Evolutionary conservation across 1,140 invertebrate species (phyloP).

Genomic region (Heliconius eleuchia): DNA sequence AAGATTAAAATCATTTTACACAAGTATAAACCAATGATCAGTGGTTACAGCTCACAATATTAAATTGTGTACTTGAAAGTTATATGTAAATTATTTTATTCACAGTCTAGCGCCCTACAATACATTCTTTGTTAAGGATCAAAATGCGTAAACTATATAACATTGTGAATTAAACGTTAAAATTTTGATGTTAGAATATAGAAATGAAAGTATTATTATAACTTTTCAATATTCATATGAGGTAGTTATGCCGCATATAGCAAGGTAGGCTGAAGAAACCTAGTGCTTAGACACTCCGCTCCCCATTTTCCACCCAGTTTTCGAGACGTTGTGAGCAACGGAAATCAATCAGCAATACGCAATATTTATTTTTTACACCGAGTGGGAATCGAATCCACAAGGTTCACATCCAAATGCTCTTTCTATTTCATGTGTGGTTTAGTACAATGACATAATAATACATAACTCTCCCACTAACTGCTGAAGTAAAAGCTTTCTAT

Average conservation of each 20-base stretch:
- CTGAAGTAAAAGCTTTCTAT: slow-evolving; percentile 2
- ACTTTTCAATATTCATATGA: background rate
- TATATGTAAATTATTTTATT: slow-evolving; percentile 30
- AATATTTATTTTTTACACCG: no score
- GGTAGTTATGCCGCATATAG: no score
- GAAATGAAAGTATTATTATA: background rate
- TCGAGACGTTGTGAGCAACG: no score
- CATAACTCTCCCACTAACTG: background rate
- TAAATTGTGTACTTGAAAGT: background rate
- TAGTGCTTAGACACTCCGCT: no score
- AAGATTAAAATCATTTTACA: no score
- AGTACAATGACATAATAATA: background rate
- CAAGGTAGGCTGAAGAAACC: no score
- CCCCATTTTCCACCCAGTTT: no score
- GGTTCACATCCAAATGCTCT: background rate
- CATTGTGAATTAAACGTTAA: background rate
- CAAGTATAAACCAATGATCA: no score
- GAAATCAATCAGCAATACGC: no score
- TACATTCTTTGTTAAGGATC: slow-evolving; percentile 24
- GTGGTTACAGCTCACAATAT: no score
- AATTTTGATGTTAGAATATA: background rate
- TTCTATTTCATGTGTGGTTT: background rate
- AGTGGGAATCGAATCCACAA: no score
- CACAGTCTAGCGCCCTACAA: slow-evolving; percentile 23
- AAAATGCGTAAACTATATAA: slow-evolving; percentile 26